Evolutionary conservation across 2,113 vertebrate species (phyloP).

Genomic region (Azemiops feae): DNA sequence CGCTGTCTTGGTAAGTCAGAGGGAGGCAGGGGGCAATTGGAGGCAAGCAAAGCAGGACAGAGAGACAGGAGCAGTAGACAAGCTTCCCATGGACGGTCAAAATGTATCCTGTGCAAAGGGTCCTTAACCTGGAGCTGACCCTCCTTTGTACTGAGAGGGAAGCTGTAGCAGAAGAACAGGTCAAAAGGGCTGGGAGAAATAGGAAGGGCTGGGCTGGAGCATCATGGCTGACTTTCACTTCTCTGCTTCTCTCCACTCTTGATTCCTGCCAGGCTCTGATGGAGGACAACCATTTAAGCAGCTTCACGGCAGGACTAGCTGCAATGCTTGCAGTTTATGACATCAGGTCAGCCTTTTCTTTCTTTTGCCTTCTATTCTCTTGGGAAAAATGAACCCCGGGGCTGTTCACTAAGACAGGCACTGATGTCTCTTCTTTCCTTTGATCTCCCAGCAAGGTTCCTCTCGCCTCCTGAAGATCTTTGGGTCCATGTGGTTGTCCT

Average conservation of each 20-base stretch:
- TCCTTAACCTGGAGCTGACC: too few species aligned
- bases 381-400: background rate
- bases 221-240: background rate
- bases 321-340: background rate
- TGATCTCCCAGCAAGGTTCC: background rate
- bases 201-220: background rate
- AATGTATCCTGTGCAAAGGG: too few species aligned
- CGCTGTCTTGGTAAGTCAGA: too few species aligned
- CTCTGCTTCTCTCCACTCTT: background rate
- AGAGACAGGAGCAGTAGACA: too few species aligned
- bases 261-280: background rate
- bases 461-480: background rate
- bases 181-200: background rate
- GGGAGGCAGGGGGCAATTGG: background rate
- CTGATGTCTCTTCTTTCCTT: background rate
- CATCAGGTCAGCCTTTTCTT: background rate
- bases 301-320: background rate
- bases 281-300: background rate
- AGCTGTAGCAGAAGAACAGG: background rate
- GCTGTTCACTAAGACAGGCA: background rate
- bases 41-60: background rate
- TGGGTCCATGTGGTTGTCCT: background rate
- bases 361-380: background rate
- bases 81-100: too few species aligned
- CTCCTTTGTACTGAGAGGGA: background rate